These are phyloP conservation scores for human (Homo sapiens) DNA, from an alignment of 2,113 vertebrate genomes.

Conservation along the genomic window DNA sequence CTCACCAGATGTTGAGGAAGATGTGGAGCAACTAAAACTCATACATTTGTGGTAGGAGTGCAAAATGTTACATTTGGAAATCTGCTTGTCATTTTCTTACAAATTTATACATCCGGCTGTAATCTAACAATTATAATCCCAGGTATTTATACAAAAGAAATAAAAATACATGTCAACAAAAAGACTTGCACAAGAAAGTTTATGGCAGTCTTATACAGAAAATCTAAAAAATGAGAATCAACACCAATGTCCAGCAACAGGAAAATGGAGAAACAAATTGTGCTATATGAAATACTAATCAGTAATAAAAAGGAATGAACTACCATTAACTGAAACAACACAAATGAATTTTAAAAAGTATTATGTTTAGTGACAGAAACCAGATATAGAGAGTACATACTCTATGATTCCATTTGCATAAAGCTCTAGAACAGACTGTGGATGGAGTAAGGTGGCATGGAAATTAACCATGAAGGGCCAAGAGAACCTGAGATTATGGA, in stretches of 20 bases:
- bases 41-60: not conserved
- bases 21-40: not conserved
- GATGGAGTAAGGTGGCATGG: not conserved
- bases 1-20: not conserved
- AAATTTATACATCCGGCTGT: not conserved
- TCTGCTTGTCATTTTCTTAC: not conserved
- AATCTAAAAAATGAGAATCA: not conserved
- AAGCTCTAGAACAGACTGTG: not conserved
- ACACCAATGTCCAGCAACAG: not conserved
- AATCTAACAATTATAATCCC: not conserved
- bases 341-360: not conserved
- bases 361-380: not conserved
- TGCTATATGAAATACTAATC: not conserved
- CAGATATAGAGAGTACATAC: not conserved
- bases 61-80: not conserved
- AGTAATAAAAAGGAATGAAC: not conserved
- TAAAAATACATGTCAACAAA: not conserved
- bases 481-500: not conserved
- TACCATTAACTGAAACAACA: not conserved
- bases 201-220: not conserved
- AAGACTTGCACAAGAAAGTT: not conserved
- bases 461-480: not conserved
- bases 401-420: not conserved
- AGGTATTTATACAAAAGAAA: not conserved
- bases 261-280: not conserved